Evolutionary conservation across 2,797 vertebrate species (phyloP).

Genomic region (Sebastes hopkinsi): DNA sequence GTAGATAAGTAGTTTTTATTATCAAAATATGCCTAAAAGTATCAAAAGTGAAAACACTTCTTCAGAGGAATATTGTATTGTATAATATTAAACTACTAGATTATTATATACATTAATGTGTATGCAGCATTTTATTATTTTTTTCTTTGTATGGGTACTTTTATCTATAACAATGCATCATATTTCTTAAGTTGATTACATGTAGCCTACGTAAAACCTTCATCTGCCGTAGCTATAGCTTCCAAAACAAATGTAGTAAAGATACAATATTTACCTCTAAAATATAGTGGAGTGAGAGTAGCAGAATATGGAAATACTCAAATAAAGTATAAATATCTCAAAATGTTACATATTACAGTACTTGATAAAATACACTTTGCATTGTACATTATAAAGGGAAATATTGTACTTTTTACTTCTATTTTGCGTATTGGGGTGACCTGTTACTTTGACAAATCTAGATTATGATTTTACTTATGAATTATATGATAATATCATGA

Average conservation of each 20-base stretch:
- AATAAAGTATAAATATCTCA: background rate
- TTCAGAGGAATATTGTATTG: background rate
- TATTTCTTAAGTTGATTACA: background rate
- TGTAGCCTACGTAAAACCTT: background rate
- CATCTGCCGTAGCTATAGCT: background rate
- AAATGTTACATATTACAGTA: background rate
- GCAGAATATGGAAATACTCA: background rate
- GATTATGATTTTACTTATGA: background rate
- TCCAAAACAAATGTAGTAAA: background rate
- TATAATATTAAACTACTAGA: background rate
- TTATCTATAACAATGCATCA: background rate
- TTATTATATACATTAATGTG: background rate
- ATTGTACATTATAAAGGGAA: background rate
- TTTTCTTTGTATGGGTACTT: background rate
- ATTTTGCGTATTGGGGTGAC: background rate
- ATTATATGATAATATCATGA: background rate
- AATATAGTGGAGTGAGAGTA: too few species aligned
- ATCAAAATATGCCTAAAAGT: background rate
- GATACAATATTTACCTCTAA: rapidly evolving
- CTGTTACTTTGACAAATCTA: background rate
- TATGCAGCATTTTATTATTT: background rate
- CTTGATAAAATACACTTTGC: background rate
- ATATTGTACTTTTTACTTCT: background rate
- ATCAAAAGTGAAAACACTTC: background rate
- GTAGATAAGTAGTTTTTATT: background rate